phyloP scores from a whole-genome alignment of 2,797 vertebrate species.

The Nyctibius grandis region DNA sequence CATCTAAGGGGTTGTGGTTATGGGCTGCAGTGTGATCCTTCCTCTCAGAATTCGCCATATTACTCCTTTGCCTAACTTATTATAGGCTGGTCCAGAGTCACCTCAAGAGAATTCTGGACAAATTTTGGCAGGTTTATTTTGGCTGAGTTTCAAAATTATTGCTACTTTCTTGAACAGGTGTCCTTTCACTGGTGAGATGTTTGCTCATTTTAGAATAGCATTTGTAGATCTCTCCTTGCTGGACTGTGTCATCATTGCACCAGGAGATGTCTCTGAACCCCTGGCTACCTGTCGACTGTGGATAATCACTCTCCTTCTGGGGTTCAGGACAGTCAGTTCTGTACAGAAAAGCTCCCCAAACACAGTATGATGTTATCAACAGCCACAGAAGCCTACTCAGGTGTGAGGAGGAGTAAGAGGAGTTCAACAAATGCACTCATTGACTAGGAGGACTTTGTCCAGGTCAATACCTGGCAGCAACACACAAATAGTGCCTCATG shows the following conservation, averaged over 20 bases:
- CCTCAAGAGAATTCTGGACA: neutral
- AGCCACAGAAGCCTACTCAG: neutral
- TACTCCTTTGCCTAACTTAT: neutral
- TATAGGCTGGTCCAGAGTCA: neutral
- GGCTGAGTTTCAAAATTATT: neutral
- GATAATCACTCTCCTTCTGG: neutral
- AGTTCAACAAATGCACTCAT: neutral
- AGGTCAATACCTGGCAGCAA: neutral
- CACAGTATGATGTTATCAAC: neutral
- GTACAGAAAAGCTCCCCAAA: neutral
- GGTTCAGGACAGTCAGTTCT: neutral
- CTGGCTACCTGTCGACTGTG: neutral
- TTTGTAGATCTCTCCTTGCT: neutral
- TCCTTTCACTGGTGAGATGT: neutral
- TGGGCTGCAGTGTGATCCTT: neutral
- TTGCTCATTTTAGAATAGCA: neutral
- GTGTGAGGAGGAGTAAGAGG: neutral
- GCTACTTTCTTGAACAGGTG: neutral
- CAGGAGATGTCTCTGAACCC: neutral
- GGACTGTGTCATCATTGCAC: rapidly evolving
- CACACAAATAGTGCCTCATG: neutral
- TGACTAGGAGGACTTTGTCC: neutral
- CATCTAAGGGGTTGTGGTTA: neutral
- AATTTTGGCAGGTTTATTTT: neutral
- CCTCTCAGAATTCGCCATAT: neutral